Base-by-base conservation (phyloP, 2,797 vertebrate species). In the Myotis vivesi region DNA sequence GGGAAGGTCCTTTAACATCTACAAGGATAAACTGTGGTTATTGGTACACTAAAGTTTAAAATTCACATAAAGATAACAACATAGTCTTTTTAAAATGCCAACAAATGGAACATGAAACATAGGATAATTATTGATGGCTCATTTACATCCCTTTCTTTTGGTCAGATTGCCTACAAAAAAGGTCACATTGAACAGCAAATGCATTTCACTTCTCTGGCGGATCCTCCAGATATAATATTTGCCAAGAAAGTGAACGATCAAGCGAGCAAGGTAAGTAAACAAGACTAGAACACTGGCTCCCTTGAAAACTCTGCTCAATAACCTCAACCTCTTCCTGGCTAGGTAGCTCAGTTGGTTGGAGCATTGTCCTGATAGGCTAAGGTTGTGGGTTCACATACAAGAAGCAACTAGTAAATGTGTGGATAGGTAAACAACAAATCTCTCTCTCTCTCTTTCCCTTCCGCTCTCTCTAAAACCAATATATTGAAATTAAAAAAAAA, bases 111-210 rank as follows among this genome's bases (percentile, higher is more conserved):
- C 1, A 6, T 41, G n/a, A 46, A 28, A 83, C 57, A 3, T 51
- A 23, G 28, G 77, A 28, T 80, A 25, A 82, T 75, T 91, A 76
- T 66, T 33, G 72, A 7, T 91, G 49, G 8, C 30, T 94, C 38
- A 69, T 69, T 51, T 88, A 0, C 57, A 44, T 80, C 28, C 30
- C 6, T 94, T 94, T 92, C 76, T 36, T 97, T 88, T 95, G 66
- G 41, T 20, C 98, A 99, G 99, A 97, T 99, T 96, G 97, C 98
- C 87, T 99, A 99, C 98, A 99, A 99, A 98, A 99, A 99, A 98
- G 99, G 99, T 59, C 99, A 99, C 0, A 85, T 98, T 91, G 97
- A 99, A 85, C 99, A 98, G 82, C 99, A 99, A 96, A 97, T 99
- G 68, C 99, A 99, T 95, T 99, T 98, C 97, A 99, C 99, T 25